A percentile compares a stretch with the other conserved stretches of the same genome.
phyloP scores from a whole-genome alignment of 2,888 invertebrate species.

The Hoplodrina blanda region DNA sequence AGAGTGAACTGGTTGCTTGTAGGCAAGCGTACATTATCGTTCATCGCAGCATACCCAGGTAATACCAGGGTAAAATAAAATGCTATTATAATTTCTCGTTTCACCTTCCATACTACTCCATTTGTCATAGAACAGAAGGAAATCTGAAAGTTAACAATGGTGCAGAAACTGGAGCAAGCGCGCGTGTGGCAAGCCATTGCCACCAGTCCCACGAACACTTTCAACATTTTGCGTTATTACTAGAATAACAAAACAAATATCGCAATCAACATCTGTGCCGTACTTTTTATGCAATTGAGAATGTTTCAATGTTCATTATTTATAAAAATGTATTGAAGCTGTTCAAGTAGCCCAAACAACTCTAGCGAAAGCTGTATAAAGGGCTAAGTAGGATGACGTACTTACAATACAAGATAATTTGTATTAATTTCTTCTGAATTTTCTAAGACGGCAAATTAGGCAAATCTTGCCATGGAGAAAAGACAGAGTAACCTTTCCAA shows the following conservation, averaged over 20 bases:
- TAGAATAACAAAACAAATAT: constrained; percentile 69
- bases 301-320: constrained; percentile 15
- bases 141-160: constrained; percentile 75
- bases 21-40: not conserved
- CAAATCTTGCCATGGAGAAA: constrained; percentile 9
- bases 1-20: not conserved
- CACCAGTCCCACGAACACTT: constrained; percentile 83
- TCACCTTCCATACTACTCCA: constrained; percentile 33
- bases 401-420: not conserved
- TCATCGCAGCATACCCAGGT: not conserved
- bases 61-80: too few relatives aligned
- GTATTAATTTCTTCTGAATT: too few relatives aligned
- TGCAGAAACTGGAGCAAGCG: constrained; percentile 74
- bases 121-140: constrained; percentile 63
- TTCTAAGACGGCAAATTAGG: not conserved
- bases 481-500: constrained; percentile 40
- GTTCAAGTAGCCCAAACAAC: constrained; percentile 1
- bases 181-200: constrained; percentile 74
- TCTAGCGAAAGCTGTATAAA: not conserved
- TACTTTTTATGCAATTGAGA: constrained; percentile 46
- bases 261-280: constrained; percentile 62
- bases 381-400: not conserved
- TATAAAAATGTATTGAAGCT: not conserved
- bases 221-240: constrained; percentile 73
- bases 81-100: constrained; percentile 17